Percentiles rank a stretch among this genome's conserved stretches.
Evolutionary conservation across 1,140 invertebrate genomes (phyloP).

Genomic region (Eubasilissa regina): DNA sequence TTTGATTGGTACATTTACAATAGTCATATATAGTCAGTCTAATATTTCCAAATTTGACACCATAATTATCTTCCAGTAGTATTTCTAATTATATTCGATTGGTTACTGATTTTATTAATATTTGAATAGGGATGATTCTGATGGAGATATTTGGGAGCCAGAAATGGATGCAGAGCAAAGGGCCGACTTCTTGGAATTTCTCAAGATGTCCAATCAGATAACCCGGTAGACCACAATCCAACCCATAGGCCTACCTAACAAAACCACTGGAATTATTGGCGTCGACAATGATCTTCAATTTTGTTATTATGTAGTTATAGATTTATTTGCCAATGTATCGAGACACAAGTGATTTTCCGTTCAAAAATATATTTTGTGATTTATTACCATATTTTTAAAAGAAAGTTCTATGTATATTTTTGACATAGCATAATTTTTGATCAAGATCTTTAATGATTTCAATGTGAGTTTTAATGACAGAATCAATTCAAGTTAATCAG

Average conservation of each 20-base stretch:
- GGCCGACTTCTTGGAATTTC: constrained; percentile 70
- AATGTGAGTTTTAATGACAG: neutral
- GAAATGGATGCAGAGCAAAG: constrained; percentile 71
- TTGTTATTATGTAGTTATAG: constrained; percentile 41
- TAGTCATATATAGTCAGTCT: too few species aligned
- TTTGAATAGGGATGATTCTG: constrained; percentile 67
- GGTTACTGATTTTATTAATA: too few species aligned
- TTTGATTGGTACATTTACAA: too few species aligned
- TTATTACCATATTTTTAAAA: constrained; percentile 41
- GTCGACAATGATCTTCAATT: constrained; percentile 28
- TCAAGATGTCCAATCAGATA: constrained; percentile 71
- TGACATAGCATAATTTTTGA: constrained; percentile 25
- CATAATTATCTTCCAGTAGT: too few species aligned
- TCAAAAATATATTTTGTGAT: constrained; percentile 26
- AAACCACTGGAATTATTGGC: constrained; percentile 34
- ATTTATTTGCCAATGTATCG: constrained; percentile 32
- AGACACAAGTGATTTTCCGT: constrained; percentile 37
- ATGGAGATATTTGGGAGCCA: constrained; percentile 70
- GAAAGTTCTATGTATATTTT: constrained; percentile 29
- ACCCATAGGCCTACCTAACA: constrained; percentile 8
- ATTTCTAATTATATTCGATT: too few species aligned
- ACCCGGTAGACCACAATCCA: constrained; percentile 62
- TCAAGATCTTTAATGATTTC: constrained; percentile 10
- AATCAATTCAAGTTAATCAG: too few species aligned
- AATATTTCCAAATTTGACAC: too few species aligned